Percentiles rank a stretch among this genome's conserved stretches.
phyloP scores from a whole-genome alignment of 2,888 invertebrate species.

The Polydrusus cervinus region DNA sequence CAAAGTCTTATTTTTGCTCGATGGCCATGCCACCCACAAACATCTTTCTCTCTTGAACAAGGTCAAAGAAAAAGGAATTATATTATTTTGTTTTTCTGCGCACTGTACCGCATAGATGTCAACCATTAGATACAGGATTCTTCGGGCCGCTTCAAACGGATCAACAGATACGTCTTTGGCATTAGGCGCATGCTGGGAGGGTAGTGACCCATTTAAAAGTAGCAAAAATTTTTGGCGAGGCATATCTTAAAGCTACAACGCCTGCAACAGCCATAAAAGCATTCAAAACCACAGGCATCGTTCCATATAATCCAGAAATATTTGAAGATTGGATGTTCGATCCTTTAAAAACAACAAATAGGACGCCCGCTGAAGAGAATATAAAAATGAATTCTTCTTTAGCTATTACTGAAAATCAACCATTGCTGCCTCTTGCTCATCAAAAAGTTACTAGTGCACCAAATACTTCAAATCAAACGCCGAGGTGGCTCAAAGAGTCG shows the following conservation, averaged over 20 bases:
- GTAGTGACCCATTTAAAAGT: slow-evolving; percentile 4
- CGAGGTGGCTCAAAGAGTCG: background rate
- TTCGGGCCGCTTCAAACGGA: background rate
- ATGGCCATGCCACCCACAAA: slow-evolving; percentile 14
- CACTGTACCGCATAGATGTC: slow-evolving; percentile 7
- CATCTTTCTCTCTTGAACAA: background rate
- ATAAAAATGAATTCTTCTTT: too few relatives aligned
- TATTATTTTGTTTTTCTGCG: slow-evolving; percentile 17
- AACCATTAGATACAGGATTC: slow-evolving; percentile 4
- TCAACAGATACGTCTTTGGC: slow-evolving; percentile 1
- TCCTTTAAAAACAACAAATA: background rate
- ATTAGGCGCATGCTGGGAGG: background rate
- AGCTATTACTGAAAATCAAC: too few relatives aligned
- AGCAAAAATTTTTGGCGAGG: slow-evolving; percentile 1
- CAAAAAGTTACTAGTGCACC: too few relatives aligned
- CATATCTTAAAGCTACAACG: slow-evolving; percentile 29
- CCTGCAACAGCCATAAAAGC: slow-evolving; percentile 17
- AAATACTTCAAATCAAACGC: background rate
- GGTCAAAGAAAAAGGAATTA: slow-evolving; percentile 10
- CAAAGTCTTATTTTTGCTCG: slow-evolving; percentile 46
- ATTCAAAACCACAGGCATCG: slow-evolving; percentile 7
- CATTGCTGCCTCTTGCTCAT: too few relatives aligned
- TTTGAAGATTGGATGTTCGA: slow-evolving; percentile 20
- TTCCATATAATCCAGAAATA: slow-evolving; percentile 18
- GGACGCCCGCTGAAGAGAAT: too few relatives aligned